Base-by-base conservation (phyloP, 1,140 invertebrate genomes). In the Lasaia peninsularis region DNA sequence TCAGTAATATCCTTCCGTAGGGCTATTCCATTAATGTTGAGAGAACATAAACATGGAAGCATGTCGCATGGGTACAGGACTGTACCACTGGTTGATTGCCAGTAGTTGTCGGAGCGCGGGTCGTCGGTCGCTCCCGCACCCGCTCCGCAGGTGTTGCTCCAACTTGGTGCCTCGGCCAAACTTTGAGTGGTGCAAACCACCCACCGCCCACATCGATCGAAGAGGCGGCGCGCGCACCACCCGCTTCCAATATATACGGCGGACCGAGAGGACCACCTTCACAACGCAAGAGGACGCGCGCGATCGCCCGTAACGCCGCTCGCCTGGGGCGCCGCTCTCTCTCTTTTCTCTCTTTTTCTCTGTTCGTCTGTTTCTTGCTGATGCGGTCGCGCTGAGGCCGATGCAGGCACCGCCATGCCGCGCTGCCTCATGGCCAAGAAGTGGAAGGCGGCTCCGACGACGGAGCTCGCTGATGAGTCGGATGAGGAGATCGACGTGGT, bases 351-450 rank as follows among this genome's bases (percentile, higher is more conserved):
- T 89, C 78, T 84, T 83, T 82, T 88, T 80, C 81, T 82, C 78
- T 86, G 75, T 78, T 87, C 78, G 86, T 86, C 85, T 86, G 80
- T 86, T 78, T 81, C 74, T 80, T 73, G 75, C 75, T 88, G 77
- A 85, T 86, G 80, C 73, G 75, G 78, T 70, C 74, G 78, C 76
- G 78, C 79, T 80, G 76, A 84, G 75, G 80, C 82, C 79, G 85
- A 88, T 88, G 88, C 84, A 64, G 84, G 86, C 80, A 75, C 84
- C 89, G 90, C 85, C 78, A 96, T 96, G 95, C 95, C 95, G 88
- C 94, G 94, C 80, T 96, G 94, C 91, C 92, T 96, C 75, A 96
- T 96, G 94, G 95, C 95, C 71, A 96, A 96, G 89, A 96, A 96
- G 91, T 96, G 95, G 95, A 96, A 96, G 92, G 93, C 92, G 70